Conservation (phyloP, 2,888 invertebrate species). For the Dinocampus coccinellae region DNA sequence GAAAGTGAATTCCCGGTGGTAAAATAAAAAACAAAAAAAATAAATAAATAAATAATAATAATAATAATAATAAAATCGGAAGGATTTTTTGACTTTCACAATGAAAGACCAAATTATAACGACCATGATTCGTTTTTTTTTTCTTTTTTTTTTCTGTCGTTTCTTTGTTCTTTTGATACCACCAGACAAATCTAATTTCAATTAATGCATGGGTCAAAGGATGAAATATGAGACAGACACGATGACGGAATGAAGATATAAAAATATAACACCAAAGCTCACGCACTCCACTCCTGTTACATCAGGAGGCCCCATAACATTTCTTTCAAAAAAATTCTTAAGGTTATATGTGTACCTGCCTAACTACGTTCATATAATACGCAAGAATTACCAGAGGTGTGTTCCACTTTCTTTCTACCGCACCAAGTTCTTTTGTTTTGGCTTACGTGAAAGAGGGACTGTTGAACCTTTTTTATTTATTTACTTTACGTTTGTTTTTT, state of each 20-base stretch:
- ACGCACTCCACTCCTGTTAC: background rate
- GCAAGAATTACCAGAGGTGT: background rate
- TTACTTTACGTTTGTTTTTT: background rate
- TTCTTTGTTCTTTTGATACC: no score
- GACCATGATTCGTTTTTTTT: background rate
- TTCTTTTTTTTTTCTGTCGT: background rate
- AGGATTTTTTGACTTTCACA: constrained; percentile 1
- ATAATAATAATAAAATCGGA: no score
- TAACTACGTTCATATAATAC: no score
- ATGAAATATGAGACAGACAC: background rate
- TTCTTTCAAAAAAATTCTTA: background rate
- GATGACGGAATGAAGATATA: background rate
- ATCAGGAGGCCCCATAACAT: background rate
- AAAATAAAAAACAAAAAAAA: background rate
- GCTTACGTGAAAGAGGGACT: background rate
- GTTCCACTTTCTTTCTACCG: constrained; percentile 1
- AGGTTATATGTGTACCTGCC: background rate
- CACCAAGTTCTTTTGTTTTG: background rate
- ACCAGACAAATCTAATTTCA: background rate
- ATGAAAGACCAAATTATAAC: background rate
- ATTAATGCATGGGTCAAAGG: background rate
- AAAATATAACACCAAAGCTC: background rate
- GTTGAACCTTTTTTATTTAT: background rate
- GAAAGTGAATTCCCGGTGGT: background rate
- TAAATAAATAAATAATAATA: no score